Evolutionary conservation across 2,888 invertebrate genomes (phyloP), one percentile per base, ranked within the genome.

Genomic region (Plebejus anna): DNA sequence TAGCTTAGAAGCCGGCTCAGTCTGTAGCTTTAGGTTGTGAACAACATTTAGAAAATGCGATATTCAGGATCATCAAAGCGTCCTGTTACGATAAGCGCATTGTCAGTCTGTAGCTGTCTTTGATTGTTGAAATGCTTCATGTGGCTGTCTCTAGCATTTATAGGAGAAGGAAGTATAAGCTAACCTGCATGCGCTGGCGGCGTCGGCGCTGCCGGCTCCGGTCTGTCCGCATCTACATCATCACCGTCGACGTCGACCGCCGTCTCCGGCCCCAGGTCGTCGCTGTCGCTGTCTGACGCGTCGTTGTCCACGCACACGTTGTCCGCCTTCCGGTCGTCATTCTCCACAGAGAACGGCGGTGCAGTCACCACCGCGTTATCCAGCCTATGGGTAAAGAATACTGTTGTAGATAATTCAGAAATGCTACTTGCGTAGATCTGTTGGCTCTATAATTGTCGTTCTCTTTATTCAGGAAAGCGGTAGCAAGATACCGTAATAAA

Each of bases 231-330:
- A 78, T 81, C 81, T 82, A 79, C 79, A 36, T 86, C 85, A 79
- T 81, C 94, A 77, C 95, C 94, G 42, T 95, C 95, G 80, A 96
- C 94, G 87, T 97, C 97, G 11, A 97, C 96, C 80, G 96, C 96
- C 0, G 96, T 96, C 90, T 97, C 97, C 0, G 96, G 96, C 3
- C 97, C 97, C 80, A 96, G 94, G 87, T 97, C 96, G 79, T 95
- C 95, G 82, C 95, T 95, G 82, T 95, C 95, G 81, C 95, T 95
- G 83, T 94, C 91, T 4, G 92, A 91, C 81, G 92, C 89, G 78
- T 87, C 93, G 80, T 92, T 92, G 84, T 88, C 85, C 88, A 57
- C 84, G 84, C 78, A 82, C 84, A 84, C 84, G 61, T 84, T 85
- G 76, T 84, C 86, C 81, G 87, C 88, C 80, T 88, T 82, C 75